Conservation (phyloP, 2,888 invertebrate genomes). For the Coremacera marginata region DNA sequence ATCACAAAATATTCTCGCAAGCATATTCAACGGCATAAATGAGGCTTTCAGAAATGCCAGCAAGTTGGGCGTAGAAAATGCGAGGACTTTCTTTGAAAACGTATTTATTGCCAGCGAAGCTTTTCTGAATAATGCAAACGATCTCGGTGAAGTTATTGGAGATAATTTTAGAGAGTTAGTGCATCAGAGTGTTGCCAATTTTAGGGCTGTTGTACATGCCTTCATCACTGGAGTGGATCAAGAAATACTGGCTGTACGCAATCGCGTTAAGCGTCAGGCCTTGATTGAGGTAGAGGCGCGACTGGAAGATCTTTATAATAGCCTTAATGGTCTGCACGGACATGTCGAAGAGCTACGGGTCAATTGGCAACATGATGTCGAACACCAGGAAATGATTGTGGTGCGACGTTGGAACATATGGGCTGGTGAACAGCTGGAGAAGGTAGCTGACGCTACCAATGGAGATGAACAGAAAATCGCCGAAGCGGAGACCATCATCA, state of each 20-base stretch:
- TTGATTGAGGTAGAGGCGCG: not conserved
- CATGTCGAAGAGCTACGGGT: not conserved
- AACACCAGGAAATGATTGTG: not conserved
- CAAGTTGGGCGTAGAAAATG: not conserved
- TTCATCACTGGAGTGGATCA: not conserved
- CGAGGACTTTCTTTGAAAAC: not conserved
- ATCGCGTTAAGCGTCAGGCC: conserved; percentile 10
- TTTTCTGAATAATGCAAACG: not conserved
- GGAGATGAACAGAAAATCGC: not conserved
- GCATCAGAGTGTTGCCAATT: not conserved
- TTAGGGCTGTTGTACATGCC: not conserved
- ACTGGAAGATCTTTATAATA: not conserved
- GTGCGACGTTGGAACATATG: not conserved
- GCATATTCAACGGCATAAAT: not conserved
- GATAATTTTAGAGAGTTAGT: not conserved
- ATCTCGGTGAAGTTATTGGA: not conserved
- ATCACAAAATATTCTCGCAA: too few relatives aligned
- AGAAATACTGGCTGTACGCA: not conserved
- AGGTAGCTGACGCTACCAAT: not conserved
- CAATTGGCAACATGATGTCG: not conserved
- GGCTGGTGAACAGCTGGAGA: not conserved
- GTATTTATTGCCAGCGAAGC: not conserved
- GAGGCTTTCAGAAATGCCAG: not conserved
- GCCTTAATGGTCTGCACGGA: not conserved
- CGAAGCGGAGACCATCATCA: not conserved